A percentile compares a stretch with the other conserved stretches of the same genome.
phyloP scores from a whole-genome alignment of 2,113 vertebrate species.

The Paradoxurus hermaphroditus region DNA sequence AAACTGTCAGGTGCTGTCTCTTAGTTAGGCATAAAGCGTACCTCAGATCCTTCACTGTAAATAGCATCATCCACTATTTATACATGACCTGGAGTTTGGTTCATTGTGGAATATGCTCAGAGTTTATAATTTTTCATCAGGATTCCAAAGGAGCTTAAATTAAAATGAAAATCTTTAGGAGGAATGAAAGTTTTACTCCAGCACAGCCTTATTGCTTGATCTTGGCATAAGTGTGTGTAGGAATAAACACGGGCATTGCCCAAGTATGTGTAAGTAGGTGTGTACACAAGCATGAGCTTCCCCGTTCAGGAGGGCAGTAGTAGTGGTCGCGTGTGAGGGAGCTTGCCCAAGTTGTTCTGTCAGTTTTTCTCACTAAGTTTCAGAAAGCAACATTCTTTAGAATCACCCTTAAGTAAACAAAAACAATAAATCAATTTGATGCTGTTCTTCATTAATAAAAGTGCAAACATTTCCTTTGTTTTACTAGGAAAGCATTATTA shows the following conservation, averaged over 20 bases:
- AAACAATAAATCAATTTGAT: not conserved
- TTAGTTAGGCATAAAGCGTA: constrained; percentile 79
- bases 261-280: not conserved
- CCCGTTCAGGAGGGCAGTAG: not conserved
- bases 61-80: constrained; percentile 70
- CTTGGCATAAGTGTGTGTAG: not conserved
- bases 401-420: not conserved
- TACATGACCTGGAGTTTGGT: constrained; percentile 35
- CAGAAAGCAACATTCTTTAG: not conserved
- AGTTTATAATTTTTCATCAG: constrained; percentile 18
- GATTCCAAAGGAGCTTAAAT: not conserved
- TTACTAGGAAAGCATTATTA: not conserved
- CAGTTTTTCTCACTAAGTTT: not conserved
- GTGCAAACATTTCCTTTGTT: not conserved
- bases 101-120: constrained; percentile 44
- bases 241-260: not conserved
- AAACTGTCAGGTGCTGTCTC: constrained; percentile 77
- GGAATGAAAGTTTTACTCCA: not conserved
- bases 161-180: not conserved
- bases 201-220: not conserved
- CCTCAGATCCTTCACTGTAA: constrained; percentile 73
- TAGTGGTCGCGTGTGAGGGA: not conserved
- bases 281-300: too few relatives aligned
- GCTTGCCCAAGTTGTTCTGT: not conserved
- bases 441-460: not conserved